phyloP scores from a whole-genome alignment of 2,113 vertebrate genomes.

The Sialia sialis region DNA sequence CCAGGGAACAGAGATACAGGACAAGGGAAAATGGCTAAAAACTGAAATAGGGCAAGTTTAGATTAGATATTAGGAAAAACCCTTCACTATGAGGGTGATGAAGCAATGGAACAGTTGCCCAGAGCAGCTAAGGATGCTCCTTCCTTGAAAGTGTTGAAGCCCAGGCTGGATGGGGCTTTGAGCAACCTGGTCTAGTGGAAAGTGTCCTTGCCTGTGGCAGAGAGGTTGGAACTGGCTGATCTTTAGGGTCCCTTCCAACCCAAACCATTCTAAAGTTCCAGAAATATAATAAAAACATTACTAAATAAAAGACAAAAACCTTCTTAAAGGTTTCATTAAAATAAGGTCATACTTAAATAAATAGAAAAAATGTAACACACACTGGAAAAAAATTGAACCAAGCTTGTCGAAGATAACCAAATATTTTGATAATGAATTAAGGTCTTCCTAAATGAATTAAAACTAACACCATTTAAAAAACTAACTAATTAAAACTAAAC shows the following conservation, averaged over 20 bases:
- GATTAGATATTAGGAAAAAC: background rate
- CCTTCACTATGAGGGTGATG: background rate
- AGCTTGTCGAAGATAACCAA: background rate
- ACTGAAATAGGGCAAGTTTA: background rate
- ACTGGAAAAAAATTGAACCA: background rate
- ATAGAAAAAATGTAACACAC: background rate
- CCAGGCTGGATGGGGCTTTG: background rate
- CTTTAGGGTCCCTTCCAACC: background rate
- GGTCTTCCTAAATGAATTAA: background rate
- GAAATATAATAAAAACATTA: background rate
- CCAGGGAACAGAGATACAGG: rapidly evolving
- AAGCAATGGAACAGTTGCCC: background rate
- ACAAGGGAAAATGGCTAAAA: background rate
- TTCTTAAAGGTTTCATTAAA: background rate
- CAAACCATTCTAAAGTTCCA: background rate
- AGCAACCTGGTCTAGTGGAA: background rate
- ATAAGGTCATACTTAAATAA: background rate
- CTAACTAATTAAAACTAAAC: background rate
- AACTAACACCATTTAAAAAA: background rate
- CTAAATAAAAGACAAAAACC: background rate
- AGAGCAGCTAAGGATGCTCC: background rate
- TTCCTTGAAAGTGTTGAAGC: background rate
- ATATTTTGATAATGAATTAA: background rate
- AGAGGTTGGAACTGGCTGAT: background rate
- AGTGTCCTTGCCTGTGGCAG: background rate